Evolutionary conservation across 2,113 vertebrate species (phyloP).

Genomic region (Lates calcarifer): DNA sequence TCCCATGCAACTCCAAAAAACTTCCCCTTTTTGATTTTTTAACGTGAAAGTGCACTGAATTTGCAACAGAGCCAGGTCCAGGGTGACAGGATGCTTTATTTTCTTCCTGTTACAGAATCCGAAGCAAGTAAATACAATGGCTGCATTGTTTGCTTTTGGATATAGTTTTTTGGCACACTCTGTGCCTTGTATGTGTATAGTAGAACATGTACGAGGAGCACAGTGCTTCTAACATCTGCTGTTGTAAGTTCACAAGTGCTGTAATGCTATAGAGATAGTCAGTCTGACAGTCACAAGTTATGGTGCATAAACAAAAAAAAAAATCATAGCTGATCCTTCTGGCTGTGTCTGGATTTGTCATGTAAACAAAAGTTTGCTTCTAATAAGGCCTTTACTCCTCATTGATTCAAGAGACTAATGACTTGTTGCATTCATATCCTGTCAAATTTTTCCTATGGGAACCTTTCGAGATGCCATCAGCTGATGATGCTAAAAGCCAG

Average conservation of each 20-base stretch:
- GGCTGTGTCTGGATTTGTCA: slow-evolving; percentile 24
- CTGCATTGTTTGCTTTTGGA: slow-evolving; percentile 55
- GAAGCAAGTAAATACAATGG: slow-evolving; percentile 59
- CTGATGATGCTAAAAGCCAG: slow-evolving; percentile 7
- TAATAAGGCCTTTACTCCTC: slow-evolving; percentile 34
- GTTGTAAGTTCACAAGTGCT: slow-evolving; percentile 44
- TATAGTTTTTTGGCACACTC: slow-evolving; percentile 27
- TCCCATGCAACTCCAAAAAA: slow-evolving; percentile 73
- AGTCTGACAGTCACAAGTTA: slow-evolving; percentile 7
- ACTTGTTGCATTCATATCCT: slow-evolving; percentile 30
- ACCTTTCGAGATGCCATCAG: slow-evolving; percentile 40
- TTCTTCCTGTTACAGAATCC: slow-evolving; percentile 60
- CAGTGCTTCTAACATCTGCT: slow-evolving; percentile 31
- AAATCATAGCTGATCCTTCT: slow-evolving; percentile 7
- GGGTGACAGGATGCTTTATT: slow-evolving; percentile 76
- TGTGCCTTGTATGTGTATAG: slow-evolving; percentile 39
- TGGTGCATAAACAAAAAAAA: slow-evolving; percentile 17
- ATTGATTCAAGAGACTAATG: slow-evolving; percentile 19
- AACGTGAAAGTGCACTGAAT: slow-evolving; percentile 69
- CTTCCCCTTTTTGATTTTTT: slow-evolving; percentile 71
- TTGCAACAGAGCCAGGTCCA: slow-evolving; percentile 66
- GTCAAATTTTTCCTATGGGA: slow-evolving; percentile 17
- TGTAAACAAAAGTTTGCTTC: slow-evolving; percentile 46
- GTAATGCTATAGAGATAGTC: slow-evolving; percentile 39
- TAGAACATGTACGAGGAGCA: slow-evolving; percentile 33